Evolutionary conservation across 2,888 invertebrate species (phyloP), one percentile per base, ranked within the genome.

Genomic region (Creontiades dilutus): DNA sequence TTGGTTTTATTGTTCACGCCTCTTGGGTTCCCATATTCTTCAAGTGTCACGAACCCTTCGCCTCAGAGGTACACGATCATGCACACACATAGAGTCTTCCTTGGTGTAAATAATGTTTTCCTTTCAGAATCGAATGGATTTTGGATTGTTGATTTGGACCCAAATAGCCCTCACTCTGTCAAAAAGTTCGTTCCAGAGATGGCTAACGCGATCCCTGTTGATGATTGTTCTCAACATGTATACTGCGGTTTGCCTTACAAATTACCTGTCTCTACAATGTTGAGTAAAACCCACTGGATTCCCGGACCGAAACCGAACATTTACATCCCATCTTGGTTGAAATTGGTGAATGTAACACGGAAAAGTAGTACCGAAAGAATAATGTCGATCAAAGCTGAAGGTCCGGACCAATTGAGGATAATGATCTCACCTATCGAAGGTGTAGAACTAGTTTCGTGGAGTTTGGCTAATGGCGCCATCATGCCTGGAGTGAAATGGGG

Each of bases 181-280:
- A 94, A 94, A 91, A 92, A 93, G 16, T 93, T 95, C 91, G 95
- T 95, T 90, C 95, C 95, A 78, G 94, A 95, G 93, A 93, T 95
- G 92, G 92, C 92, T 91, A 93, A 93, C 90, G 94, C 94, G 16
- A 92, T 93, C 91, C 92, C 93, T 89, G 94, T 94, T 37, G 91
- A 91, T 19, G 93, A 94, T 93, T 97, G 97, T 93, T 93, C 94
- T 85, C 93, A 94, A 90, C 94, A 95, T 93, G 93, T 96, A 92
- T 97, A 96, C 93, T 97, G 97, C 93, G 97, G 97, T 90, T 94
- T 96, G 93, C 97, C 97, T 16, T 97, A 96, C 94, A 95, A 95
- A 92, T 95, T 97, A 93, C 97, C 97, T 57, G 96, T 96, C 92
- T 94, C 95, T 90, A 94, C 95, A 86, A 95, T 96, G 92, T 94